Evolutionary conservation across 2,113 vertebrate genomes (phyloP).

Genomic region (Serinus canaria): DNA sequence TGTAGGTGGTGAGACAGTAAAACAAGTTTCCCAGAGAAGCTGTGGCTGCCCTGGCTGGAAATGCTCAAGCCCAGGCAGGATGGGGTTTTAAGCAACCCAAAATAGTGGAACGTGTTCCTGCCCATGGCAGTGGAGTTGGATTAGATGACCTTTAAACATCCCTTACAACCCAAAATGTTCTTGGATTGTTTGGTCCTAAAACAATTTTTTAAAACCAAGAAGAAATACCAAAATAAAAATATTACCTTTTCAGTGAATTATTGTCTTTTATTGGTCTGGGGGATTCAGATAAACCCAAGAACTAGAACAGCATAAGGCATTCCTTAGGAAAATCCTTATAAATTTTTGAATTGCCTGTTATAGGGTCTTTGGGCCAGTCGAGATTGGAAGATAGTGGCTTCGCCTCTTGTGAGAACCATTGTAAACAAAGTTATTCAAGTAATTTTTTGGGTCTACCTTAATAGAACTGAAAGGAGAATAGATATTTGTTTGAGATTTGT

Average conservation of each 20-base stretch:
- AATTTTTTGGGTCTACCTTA: background rate
- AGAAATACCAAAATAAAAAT: background rate
- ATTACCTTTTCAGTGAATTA: background rate
- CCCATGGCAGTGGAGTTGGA: rapidly evolving
- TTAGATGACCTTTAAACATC: background rate
- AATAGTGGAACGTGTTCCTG: background rate
- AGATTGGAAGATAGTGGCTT: background rate
- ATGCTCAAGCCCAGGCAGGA: background rate
- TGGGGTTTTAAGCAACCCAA: rapidly evolving
- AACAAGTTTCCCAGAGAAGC: background rate
- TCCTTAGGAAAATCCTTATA: background rate
- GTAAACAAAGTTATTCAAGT: background rate
- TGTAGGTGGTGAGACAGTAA: background rate
- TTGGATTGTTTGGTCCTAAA: background rate
- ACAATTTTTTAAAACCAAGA: background rate
- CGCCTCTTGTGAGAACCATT: background rate
- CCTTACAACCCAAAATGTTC: background rate
- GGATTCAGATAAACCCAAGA: background rate
- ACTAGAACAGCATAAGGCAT: background rate
- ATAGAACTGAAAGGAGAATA: background rate
- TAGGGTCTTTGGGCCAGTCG: background rate
- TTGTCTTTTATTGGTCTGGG: background rate
- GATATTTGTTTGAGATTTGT: background rate
- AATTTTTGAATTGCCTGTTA: background rate
- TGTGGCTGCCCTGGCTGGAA: background rate